Conservation (phyloP, 2,113 vertebrate species). For the Ivindomyrus marchei region DNA sequence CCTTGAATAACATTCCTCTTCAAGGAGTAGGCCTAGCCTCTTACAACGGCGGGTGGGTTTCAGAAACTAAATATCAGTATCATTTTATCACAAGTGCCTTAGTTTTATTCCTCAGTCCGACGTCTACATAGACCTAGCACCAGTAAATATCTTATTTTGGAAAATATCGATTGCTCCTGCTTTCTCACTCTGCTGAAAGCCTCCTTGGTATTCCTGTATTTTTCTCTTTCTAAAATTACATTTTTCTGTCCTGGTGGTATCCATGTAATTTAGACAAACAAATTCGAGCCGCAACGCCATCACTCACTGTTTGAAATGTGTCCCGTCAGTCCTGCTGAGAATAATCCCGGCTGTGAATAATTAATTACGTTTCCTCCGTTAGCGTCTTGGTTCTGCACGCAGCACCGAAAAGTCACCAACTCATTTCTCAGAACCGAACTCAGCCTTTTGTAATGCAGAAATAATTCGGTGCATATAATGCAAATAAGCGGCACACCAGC, state of each 20-base stretch:
- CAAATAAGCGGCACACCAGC: not conserved
- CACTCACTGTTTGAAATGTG: not conserved
- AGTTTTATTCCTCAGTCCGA: not conserved
- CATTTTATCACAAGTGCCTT: not conserved
- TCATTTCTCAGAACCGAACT: not conserved
- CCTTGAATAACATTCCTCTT: not conserved
- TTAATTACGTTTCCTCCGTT: not conserved
- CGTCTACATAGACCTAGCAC: not conserved
- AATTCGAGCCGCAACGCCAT: not conserved
- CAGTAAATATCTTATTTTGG: not conserved
- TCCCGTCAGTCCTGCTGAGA: not conserved
- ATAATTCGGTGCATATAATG: not conserved
- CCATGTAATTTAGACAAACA: conserved; percentile 12
- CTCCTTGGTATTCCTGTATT: not conserved
- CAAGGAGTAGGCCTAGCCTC: not conserved
- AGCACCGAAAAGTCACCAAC: not conserved
- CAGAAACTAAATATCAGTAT: not conserved
- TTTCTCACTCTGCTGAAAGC: not conserved
- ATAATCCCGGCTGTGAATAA: not conserved
- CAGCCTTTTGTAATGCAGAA: not conserved
- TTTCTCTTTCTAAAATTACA: not conserved
- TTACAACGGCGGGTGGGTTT: not conserved
- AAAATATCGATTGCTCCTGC: not conserved
- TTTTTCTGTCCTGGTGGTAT: not conserved
- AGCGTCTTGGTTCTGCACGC: not conserved